Evolutionary conservation across 2,113 vertebrate species (phyloP).

Genomic region (Hemichromis elongatus): DNA sequence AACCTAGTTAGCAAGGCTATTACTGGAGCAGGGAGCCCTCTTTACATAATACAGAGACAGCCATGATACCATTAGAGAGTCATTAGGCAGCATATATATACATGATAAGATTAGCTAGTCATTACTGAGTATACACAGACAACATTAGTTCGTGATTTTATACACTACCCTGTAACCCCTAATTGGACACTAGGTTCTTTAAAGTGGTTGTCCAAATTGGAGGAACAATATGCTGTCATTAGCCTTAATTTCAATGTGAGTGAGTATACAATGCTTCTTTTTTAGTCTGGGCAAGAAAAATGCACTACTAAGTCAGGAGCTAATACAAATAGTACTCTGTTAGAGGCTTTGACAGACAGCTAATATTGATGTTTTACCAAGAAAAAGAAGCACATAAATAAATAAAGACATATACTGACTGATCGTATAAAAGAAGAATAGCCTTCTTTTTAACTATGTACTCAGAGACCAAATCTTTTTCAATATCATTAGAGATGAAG

Average conservation of each 20-base stretch:
- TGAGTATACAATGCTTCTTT: neutral
- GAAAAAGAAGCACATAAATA: neutral
- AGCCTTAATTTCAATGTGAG: constrained; percentile 18
- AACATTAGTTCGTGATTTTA: constrained; percentile 30
- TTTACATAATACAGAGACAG: constrained; percentile 67
- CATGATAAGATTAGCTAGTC: constrained; percentile 64
- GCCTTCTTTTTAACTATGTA: neutral
- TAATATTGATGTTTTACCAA: neutral
- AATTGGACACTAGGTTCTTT: constrained; percentile 38
- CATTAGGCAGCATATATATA: constrained; percentile 61
- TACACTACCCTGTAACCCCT: constrained; percentile 25
- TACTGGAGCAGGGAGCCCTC: constrained; percentile 65
- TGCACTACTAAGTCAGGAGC: neutral
- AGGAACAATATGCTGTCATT: constrained; percentile 12
- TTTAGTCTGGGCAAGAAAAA: neutral
- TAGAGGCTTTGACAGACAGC: neutral
- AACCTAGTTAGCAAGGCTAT: constrained; percentile 67
- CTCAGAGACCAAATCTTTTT: neutral
- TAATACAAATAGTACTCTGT: neutral
- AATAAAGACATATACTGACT: neutral
- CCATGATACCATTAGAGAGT: constrained; percentile 65
- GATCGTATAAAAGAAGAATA: neutral
- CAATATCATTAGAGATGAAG: neutral
- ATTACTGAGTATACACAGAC: constrained; percentile 51
- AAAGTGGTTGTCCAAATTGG: constrained; percentile 17